phyloP scores from a whole-genome alignment of 2,113 vertebrate genomes.

The cat (Felis catus) region F.catus_Fca126_mat1.0 CM031418.1:63156501-63157000 shows the following conservation, averaged over 20 bases:
- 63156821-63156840: neutral
- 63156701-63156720: neutral
- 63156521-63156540: neutral
- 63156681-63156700: neutral
- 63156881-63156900: neutral
- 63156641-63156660: neutral
- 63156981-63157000: neutral
- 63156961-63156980: neutral
- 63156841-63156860: conserved; percentile 1
- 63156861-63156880: neutral
- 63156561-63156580: neutral
- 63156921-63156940: neutral
- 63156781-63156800: neutral
- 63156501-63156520: neutral
- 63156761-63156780: neutral
- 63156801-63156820: neutral
- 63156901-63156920: neutral
- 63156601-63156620: neutral
- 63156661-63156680: neutral
- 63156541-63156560: neutral
- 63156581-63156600: neutral
- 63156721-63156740: neutral
- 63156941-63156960: neutral
- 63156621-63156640: neutral
- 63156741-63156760: neutral